Conservation (phyloP, 1,140 invertebrate genomes). For the Drosophila melanica region DNA sequence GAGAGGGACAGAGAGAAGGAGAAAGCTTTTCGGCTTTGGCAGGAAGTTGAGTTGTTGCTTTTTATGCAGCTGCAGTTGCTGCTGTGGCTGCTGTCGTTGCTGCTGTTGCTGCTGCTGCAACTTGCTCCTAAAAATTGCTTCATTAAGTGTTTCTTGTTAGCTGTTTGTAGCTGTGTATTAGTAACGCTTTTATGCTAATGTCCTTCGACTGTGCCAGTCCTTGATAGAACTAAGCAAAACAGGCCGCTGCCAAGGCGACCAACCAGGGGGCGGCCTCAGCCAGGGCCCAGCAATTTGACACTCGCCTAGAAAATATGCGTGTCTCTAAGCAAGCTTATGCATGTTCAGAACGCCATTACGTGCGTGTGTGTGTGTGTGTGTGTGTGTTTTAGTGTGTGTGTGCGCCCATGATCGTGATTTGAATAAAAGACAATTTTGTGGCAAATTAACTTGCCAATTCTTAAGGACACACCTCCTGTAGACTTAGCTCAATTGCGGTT, state of each 20-base stretch:
- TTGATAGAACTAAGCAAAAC: slow-evolving; percentile 2
- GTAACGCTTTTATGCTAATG: slow-evolving; percentile 80
- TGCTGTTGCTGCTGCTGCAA: too few relatives aligned
- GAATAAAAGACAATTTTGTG: slow-evolving; percentile 41
- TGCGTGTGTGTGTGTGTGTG: background rate
- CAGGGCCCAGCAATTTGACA: slow-evolving; percentile 38
- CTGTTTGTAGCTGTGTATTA: slow-evolving; percentile 67
- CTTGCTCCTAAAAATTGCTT: slow-evolving; percentile 74
- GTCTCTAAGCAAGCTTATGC: slow-evolving; percentile 49
- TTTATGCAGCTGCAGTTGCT: slow-evolving; percentile 67
- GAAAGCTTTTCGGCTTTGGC: slow-evolving; percentile 70
- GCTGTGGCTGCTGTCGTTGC: slow-evolving; percentile 17
- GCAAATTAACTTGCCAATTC: slow-evolving; percentile 44
- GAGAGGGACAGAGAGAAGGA: slow-evolving; percentile 5
- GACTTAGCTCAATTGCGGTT: slow-evolving; percentile 16
- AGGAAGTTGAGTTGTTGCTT: slow-evolving; percentile 75
- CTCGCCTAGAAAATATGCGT: slow-evolving; percentile 42
- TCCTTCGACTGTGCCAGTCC: slow-evolving; percentile 60
- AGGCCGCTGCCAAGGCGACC: slow-evolving; percentile 9
- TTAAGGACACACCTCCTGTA: slow-evolving; percentile 8
- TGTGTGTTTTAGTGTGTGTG: slow-evolving; percentile 4
- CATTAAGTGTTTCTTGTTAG: slow-evolving; percentile 81
- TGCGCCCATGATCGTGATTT: slow-evolving; percentile 4
- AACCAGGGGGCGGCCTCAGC: background rate
- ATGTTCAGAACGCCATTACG: slow-evolving; percentile 34